Conservation (phyloP, 2,888 invertebrate species). For the Dryobotodes eremita region DNA sequence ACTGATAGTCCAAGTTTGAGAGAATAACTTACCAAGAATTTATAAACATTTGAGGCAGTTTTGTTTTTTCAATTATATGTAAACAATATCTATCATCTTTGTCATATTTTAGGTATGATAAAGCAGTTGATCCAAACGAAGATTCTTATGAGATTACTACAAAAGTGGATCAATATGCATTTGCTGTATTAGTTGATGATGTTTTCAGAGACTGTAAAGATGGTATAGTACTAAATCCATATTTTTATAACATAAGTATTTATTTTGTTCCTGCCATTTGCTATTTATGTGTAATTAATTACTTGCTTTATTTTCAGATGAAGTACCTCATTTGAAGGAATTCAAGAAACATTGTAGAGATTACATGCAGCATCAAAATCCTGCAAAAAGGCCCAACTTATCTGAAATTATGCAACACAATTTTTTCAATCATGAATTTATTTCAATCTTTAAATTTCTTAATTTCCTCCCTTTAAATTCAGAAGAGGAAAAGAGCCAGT, state of each 20-base stretch:
- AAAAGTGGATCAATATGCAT: conserved; percentile 94
- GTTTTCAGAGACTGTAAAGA: conserved; percentile 92
- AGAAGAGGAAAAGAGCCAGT: conserved; percentile 94
- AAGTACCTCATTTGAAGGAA: conserved; percentile 92
- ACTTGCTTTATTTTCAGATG: conserved; percentile 86
- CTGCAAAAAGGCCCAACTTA: conserved; percentile 92
- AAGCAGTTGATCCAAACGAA: conserved; percentile 93
- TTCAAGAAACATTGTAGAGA: conserved; percentile 93
- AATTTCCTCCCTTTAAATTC: conserved; percentile 95
- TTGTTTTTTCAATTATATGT: not conserved
- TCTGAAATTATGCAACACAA: conserved; percentile 92
- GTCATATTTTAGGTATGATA: conserved; percentile 91
- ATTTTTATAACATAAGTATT: conserved; percentile 7
- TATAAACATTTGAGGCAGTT: not conserved
- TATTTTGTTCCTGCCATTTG: not conserved
- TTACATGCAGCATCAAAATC: conserved; percentile 92
- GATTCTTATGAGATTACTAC: conserved; percentile 89
- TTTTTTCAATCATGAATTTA: conserved; percentile 96
- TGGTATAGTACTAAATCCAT: conserved; percentile 80
- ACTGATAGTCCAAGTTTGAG: not conserved
- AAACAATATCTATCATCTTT: not conserved
- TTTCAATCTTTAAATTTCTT: conserved; percentile 95
- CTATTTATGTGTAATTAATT: conserved; percentile 10
- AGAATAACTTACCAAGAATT: not conserved
- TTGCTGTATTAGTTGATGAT: conserved; percentile 94